Evolutionary conservation across 2,888 invertebrate species (phyloP).

Genomic region (Zaprionus obscuricornis): DNA sequence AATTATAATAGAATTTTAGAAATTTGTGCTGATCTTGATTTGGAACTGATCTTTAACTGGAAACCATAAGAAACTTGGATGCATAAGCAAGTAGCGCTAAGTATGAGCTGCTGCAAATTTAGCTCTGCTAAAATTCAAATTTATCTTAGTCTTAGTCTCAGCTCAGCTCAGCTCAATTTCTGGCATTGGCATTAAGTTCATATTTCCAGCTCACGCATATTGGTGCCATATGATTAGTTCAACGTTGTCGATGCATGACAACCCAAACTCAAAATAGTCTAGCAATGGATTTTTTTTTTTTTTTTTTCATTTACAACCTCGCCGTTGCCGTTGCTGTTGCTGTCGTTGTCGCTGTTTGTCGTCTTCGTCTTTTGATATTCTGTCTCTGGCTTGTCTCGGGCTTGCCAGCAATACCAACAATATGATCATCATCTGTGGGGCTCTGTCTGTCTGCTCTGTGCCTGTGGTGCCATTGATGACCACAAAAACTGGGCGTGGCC

Average conservation of each 20-base stretch:
- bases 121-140: too few relatives aligned
- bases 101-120: too few relatives aligned
- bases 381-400: conserved; percentile 34
- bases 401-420: conserved; percentile 52
- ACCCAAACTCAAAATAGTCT: conserved; percentile 50
- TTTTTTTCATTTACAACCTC: too few relatives aligned
- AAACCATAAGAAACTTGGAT: too few relatives aligned
- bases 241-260: conserved; percentile 68
- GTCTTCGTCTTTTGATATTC: conserved; percentile 2
- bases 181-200: conserved; percentile 28
- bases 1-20: too few relatives aligned
- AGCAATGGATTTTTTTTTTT: too few relatives aligned
- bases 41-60: too few relatives aligned
- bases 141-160: too few relatives aligned
- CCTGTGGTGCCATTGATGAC: conserved; percentile 71
- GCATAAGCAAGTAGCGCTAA: too few relatives aligned
- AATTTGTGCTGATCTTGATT: too few relatives aligned
- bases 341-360: conserved; percentile 3
- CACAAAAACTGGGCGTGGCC: conserved; percentile 76
- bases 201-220: conserved; percentile 60
- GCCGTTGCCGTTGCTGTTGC: conserved; percentile 34
- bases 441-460: conserved; percentile 15
- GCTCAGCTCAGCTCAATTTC: conserved; percentile 3
- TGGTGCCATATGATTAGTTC: conserved; percentile 77
- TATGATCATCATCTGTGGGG: conserved; percentile 54